phyloP scores from a whole-genome alignment of 2,113 vertebrate species.

The Pterocles orientalis region DNA sequence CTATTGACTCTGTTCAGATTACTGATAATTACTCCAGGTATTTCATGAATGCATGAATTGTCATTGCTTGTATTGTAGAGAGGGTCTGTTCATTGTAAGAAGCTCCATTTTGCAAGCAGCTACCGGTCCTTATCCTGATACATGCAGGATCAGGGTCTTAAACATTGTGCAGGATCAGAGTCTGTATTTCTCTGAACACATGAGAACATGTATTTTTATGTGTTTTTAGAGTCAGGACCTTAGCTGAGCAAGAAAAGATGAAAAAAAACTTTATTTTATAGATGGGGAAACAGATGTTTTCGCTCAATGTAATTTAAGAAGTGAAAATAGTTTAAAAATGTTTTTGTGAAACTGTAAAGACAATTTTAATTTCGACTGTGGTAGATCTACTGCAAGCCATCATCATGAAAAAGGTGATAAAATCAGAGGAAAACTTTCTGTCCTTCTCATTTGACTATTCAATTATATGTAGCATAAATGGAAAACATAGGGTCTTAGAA shows the following conservation, averaged over 20 bases:
- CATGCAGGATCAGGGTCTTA: not conserved
- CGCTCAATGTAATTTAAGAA: not conserved
- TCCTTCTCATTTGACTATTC: rapidly evolving
- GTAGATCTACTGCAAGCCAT: not conserved
- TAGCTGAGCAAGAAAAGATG: not conserved
- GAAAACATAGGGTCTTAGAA: not conserved
- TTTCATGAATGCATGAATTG: not conserved
- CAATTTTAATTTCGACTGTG: not conserved
- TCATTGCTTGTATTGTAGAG: not conserved
- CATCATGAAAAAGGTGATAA: not conserved
- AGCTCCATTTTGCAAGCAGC: not conserved
- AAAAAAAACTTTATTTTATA: not conserved
- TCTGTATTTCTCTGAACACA: not conserved
- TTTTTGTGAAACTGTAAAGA: not conserved
- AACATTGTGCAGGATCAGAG: not conserved
- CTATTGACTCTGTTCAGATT: not conserved
- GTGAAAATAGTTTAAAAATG: not conserved
- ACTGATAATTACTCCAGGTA: not conserved
- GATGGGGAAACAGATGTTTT: not conserved
- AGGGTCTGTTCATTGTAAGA: not conserved
- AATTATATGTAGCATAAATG: not conserved
- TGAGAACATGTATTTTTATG: not conserved
- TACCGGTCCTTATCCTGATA: not conserved
- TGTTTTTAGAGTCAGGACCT: not conserved
- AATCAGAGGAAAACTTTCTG: not conserved